phyloP scores from a whole-genome alignment of 2,888 invertebrate genomes.

The Nematopogon swammerdamellus region DNA sequence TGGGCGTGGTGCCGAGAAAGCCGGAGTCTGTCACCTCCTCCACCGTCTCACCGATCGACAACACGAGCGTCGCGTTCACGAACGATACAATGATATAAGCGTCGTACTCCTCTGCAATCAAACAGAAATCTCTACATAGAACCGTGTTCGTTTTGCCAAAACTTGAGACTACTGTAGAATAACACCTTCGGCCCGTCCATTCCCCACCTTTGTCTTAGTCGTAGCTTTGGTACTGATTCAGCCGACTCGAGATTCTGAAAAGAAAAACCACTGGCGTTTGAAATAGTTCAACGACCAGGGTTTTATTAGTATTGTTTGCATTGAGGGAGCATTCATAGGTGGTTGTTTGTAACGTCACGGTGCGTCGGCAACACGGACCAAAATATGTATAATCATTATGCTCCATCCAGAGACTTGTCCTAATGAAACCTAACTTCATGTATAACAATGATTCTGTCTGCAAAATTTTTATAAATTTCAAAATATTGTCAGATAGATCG shows the following conservation, averaged over 20 bases:
- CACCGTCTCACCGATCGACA: slow-evolving; percentile 99
- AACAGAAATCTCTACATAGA: slow-evolving; percentile 28
- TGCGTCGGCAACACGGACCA: slow-evolving; percentile 56
- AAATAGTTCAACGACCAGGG: slow-evolving; percentile 66
- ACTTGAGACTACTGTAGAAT: no score
- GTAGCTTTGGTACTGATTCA: slow-evolving; percentile 18
- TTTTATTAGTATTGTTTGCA: slow-evolving; percentile 56
- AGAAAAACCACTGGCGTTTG: slow-evolving; percentile 91
- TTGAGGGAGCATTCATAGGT: slow-evolving; percentile 50
- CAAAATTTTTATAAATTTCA: no score
- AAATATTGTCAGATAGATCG: no score
- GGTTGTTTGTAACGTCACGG: slow-evolving; percentile 46
- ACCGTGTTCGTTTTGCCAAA: no score
- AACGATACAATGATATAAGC: slow-evolving; percentile 99
- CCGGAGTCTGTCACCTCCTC: slow-evolving; percentile 99
- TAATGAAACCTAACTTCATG: no score
- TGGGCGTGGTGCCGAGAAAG: slow-evolving; percentile 97
- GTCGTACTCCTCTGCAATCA: slow-evolving; percentile 94
- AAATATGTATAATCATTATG: slow-evolving; percentile 43
- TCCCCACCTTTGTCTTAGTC: slow-evolving; percentile 42
- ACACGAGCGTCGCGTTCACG: slow-evolving; percentile 93
- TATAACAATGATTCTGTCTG: no score
- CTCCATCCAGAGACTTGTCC: slow-evolving; percentile 26
- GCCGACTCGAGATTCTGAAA: slow-evolving; percentile 65
- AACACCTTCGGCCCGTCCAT: slow-evolving; percentile 15